Evolutionary conservation across 2,888 invertebrate species (phyloP), one percentile per base, ranked within the genome.

Genomic region (Drosophila tanythrix): DNA sequence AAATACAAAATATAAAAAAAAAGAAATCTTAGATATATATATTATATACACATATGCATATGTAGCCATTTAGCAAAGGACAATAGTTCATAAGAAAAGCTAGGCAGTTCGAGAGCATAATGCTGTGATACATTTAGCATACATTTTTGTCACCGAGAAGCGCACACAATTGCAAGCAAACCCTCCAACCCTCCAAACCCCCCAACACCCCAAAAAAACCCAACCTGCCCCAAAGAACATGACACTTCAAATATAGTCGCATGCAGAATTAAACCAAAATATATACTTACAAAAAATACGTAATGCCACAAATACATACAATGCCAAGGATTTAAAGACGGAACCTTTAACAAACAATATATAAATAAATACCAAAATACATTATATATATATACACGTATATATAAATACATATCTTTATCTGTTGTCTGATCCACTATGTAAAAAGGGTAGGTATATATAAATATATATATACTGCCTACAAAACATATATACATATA

Each of bases 121-220:
- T 88, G 91, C 91, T 91, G 91, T 91, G 91, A 91, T 91, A 91
- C 90, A 90, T 89, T 90, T 86, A 91, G 90, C 89, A 84, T 78
- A 87, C 76, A 81, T 57, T 65, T 55, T 68, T 61, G 60, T 71
- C 74, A 74, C 70, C 68, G 38, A 71, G 61, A 73, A 78, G 65
- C 72, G 82, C 69, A 72, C 73, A 72, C 59, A 59, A 60, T 68
- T 72, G 65, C 66, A 65, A 68, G 61, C 43, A 15, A 43, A 55
- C 48, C 35, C 48, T 15, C 38, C 48, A 35, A 21, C 38, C 25
- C 11, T 6, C 27, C 18, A 35, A 35, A 25, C 36, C 21, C 48
- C 64, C 43, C 35, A 31, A 55, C 40, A 15, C 33, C 58, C 57
- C 50, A 3, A 18, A 36, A 18, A 36, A 46, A 46, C 7, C 10